Percentiles rank a stretch among this genome's conserved stretches.
Evolutionary conservation across 2,888 invertebrate genomes (phyloP).

Genomic region (Oligia strigilis): DNA sequence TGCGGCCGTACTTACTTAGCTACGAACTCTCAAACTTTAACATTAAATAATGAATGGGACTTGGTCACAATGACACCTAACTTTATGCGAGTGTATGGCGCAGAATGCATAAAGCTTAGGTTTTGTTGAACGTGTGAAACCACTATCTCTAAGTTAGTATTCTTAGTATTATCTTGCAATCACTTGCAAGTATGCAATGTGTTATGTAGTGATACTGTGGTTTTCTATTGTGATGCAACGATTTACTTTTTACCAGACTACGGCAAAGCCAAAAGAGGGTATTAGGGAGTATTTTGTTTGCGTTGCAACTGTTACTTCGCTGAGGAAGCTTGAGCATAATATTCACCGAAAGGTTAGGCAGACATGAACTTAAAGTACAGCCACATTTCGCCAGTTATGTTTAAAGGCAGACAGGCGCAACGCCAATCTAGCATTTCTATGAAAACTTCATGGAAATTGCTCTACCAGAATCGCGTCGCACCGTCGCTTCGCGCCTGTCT

Average conservation of each 20-base stretch:
- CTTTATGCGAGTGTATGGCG: neutral
- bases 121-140: conserved; percentile 51
- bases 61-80: conserved; percentile 1
- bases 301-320: neutral
- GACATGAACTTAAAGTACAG: too few species aligned
- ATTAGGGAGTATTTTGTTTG: neutral
- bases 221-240: conserved; percentile 53
- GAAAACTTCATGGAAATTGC: too few species aligned
- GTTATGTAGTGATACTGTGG: conserved; percentile 43
- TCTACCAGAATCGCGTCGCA: too few species aligned
- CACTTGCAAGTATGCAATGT: conserved; percentile 31
- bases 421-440: too few species aligned
- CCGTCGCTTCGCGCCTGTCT: too few species aligned
- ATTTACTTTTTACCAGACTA: conserved; percentile 2
- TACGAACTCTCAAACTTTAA: neutral
- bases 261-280: neutral
- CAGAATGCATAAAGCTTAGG: conserved; percentile 46
- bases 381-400: too few species aligned
- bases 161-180: conserved; percentile 53
- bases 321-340: too few species aligned
- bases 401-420: neutral
- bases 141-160: conserved; percentile 34
- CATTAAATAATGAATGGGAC: neutral
- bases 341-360: too few species aligned
- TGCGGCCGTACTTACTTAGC: neutral